Evolutionary conservation across 2,113 vertebrate genomes (phyloP).

Genomic region (Perca schrenkii): DNA sequence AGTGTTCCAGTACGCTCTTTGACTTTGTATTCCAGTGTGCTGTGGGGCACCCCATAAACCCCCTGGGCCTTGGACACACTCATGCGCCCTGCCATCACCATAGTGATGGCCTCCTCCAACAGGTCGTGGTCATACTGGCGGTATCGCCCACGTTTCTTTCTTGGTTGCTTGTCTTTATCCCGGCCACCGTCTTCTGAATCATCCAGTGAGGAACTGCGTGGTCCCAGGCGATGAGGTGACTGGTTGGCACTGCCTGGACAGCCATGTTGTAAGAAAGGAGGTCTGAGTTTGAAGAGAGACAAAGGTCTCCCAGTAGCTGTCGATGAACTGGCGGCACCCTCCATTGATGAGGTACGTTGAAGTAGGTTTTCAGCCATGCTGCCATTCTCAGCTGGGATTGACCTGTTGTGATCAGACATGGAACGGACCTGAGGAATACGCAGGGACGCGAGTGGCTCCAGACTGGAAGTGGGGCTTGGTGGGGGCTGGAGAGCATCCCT

Average conservation of each 20-base stretch:
- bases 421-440: conserved; percentile 82
- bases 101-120: conserved; percentile 97
- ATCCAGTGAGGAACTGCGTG: conserved; percentile 85
- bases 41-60: conserved; percentile 98
- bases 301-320: conserved; percentile 62
- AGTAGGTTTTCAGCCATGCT: conserved; percentile 56
- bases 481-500: conserved; percentile 80
- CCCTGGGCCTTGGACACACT: conserved; percentile 99
- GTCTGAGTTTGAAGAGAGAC: conserved; percentile 75
- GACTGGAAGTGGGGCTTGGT: conserved; percentile 73
- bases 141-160: conserved; percentile 98
- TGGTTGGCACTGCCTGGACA: conserved; percentile 91
- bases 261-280: conserved; percentile 82
- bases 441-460: conserved; percentile 62
- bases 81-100: conserved; percentile 99
- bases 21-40: conserved; percentile 99
- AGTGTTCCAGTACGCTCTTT: conserved; percentile 98
- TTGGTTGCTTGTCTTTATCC: conserved; percentile 98
- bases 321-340: conserved; percentile 58
- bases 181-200: conserved; percentile 92
- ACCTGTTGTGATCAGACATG: conserved; percentile 64
- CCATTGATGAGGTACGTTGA: conserved; percentile 66
- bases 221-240: conserved; percentile 85
- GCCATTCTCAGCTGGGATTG: conserved; percentile 51
- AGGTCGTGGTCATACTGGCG: conserved; percentile 98